Evolutionary conservation across 2,113 vertebrate species (phyloP).

Genomic region (Pogonocichla stellata): DNA sequence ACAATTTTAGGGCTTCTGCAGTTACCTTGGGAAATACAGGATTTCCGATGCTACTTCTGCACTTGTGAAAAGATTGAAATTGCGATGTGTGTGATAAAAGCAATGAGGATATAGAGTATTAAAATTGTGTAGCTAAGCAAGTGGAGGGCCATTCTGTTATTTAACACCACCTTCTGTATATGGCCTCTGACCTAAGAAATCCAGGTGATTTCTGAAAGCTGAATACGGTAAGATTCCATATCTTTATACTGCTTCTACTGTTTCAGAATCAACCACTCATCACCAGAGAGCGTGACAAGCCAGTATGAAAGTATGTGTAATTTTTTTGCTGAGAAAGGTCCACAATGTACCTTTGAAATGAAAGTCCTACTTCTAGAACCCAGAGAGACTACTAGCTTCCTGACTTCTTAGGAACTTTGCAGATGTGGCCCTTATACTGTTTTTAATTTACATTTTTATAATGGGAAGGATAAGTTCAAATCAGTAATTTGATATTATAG

Average conservation of each 20-base stretch:
- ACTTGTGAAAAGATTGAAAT: not conserved
- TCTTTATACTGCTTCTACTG: not conserved
- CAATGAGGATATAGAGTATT: not conserved
- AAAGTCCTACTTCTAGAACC: not conserved
- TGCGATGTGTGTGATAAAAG: not conserved
- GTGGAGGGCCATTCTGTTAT: not conserved
- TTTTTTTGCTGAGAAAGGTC: not conserved
- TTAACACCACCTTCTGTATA: not conserved
- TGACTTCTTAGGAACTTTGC: not conserved
- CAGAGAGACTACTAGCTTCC: not conserved
- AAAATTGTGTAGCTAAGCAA: not conserved
- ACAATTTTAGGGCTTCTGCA: not conserved
- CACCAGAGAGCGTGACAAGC: not conserved
- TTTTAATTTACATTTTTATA: not conserved
- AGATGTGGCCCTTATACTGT: not conserved
- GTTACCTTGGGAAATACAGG: not conserved
- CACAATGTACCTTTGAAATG: not conserved
- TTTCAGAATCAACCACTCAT: not conserved
- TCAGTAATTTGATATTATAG: not conserved
- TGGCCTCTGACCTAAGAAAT: not conserved
- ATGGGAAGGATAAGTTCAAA: not conserved
- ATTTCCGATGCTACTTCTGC: not conserved
- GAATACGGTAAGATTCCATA: not conserved
- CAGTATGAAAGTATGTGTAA: not conserved
- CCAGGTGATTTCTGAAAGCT: not conserved